Evolutionary conservation across 2,113 vertebrate genomes (phyloP), one percentile per base, ranked within the genome.

Genomic region (Zonotrichia leucophrys): DNA sequence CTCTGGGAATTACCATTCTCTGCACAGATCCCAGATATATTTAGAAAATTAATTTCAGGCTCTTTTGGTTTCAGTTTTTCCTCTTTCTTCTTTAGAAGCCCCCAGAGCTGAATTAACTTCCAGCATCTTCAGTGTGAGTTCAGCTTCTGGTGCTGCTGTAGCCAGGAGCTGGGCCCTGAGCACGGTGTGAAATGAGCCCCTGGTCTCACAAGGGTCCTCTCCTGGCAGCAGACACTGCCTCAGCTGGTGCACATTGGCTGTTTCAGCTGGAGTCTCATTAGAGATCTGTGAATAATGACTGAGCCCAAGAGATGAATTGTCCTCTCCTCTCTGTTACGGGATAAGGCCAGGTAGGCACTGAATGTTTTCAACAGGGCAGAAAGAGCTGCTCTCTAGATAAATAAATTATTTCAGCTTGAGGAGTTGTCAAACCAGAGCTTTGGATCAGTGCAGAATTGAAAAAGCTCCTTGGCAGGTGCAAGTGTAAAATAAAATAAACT

Each of bases 31-130:
- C 41, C 27, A 56, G 83, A 58, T 87, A 94, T 64, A 87, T 87
- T 94, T 92, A 96, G 89, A 84, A 96, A 94, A 94, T 75, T 94
- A 92, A 94, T 97, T 96, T 97, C 92, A 94, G 91, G 86, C 69
- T 92, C 44, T 87, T 91, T 80, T 97, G 95, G 44, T 92, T 95
- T 94, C 76, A 81, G 19, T 5, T 55, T 88, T 93, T 7, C 50
- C 5, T 42, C 46, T 80, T 83, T 76, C 62, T 81, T 84, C 42
- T 94, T 81, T 63, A 89, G 72, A 88, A 89, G 50, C 20, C 69
- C 64, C 76, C 17, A 78, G 92, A 95, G 76, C 55, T 67, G 72
- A 92, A 83, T 89, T 93, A 75, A n/a, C 30, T 92, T 80, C 11
- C 25, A 75, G 30, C 27, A 41, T 86, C 33, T 62, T 74, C 21